Evolutionary conservation across 2,113 vertebrate species (phyloP).

Genomic region (Cettia cetti): DNA sequence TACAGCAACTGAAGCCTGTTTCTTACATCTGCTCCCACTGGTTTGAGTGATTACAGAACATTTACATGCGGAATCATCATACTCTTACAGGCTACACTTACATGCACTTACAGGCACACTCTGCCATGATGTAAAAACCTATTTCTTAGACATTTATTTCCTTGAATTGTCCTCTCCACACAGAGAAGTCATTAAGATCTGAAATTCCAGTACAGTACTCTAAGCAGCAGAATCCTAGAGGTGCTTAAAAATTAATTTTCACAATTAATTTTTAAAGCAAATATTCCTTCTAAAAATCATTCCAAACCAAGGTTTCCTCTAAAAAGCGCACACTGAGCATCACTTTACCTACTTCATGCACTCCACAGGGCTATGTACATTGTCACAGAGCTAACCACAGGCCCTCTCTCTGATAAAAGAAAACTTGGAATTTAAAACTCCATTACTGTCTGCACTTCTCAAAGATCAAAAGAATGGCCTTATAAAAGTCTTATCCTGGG

Average conservation of each 20-base stretch:
- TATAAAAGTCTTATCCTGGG: background rate
- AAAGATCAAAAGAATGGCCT: background rate
- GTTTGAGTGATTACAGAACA: background rate
- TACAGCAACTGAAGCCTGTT: background rate
- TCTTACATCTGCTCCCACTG: background rate
- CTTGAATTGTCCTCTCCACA: background rate
- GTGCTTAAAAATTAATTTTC: background rate
- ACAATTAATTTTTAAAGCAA: background rate
- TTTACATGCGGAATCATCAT: background rate
- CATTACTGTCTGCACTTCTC: background rate
- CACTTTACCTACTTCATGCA: background rate
- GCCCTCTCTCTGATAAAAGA: background rate
- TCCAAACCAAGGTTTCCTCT: background rate
- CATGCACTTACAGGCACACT: rapidly evolving
- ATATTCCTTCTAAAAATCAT: background rate
- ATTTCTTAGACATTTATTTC: background rate
- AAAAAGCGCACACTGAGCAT: background rate
- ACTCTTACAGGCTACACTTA: background rate
- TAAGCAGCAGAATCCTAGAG: background rate
- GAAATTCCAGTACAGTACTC: background rate
- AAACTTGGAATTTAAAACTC: background rate
- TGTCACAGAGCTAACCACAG: background rate
- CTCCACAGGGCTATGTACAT: background rate
- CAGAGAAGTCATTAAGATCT: background rate
- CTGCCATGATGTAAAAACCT: background rate